phyloP scores from a whole-genome alignment of 2,113 vertebrate species.

The Eurypyga helias region DNA sequence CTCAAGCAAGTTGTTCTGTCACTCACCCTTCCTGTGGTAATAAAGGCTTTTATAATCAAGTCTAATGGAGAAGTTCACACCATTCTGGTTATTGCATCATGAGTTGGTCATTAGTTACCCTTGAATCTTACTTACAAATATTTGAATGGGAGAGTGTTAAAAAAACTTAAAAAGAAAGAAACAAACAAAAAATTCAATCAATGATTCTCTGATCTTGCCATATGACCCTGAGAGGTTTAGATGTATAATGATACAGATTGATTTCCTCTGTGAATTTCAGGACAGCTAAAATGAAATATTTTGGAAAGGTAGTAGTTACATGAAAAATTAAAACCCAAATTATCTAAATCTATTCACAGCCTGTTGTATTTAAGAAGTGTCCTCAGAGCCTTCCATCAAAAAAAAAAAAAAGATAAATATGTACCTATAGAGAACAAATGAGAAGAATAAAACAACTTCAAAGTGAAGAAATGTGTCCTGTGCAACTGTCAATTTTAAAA shows the following conservation, averaged over 20 bases:
- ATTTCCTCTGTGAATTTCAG: background rate
- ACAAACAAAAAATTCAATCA: background rate
- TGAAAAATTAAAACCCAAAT: background rate
- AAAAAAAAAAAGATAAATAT: background rate
- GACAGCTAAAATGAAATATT: background rate
- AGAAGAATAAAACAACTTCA: background rate
- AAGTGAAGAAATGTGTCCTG: background rate
- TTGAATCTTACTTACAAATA: background rate
- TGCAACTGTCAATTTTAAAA: background rate
- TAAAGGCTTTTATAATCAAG: background rate
- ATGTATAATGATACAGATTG: background rate
- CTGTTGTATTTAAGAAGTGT: background rate
- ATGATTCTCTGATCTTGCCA: background rate
- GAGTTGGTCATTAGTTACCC: background rate
- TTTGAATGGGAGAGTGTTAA: background rate
- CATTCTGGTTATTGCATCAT: background rate
- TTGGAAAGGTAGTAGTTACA: background rate
- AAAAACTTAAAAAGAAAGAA: background rate
- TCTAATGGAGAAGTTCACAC: background rate
- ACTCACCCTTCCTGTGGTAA: background rate
- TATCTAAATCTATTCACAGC: background rate
- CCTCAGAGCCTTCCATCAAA: background rate
- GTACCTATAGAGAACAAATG: background rate
- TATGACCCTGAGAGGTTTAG: background rate
- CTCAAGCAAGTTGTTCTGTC: background rate